These are phyloP conservation scores for Spilarctia lutea DNA, from an alignment of 2,888 invertebrate species.

Conservation along the genomic window DNA sequence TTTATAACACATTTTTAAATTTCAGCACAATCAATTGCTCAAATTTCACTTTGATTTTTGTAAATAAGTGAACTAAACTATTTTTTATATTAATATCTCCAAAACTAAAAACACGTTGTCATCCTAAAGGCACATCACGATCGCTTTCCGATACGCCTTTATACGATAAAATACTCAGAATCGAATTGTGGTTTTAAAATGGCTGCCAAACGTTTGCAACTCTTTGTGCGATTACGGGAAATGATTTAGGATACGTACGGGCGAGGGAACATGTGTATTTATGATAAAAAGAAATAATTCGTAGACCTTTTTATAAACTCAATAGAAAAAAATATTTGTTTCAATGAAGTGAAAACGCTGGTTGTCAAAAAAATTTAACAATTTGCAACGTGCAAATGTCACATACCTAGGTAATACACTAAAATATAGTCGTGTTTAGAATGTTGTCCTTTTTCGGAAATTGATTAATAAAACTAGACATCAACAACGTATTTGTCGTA, in stretches of 20 bases:
- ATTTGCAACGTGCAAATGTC: too few relatives aligned
- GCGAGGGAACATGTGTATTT: constrained; percentile 35
- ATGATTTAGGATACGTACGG: constrained; percentile 46
- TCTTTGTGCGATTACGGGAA: constrained; percentile 53
- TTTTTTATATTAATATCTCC: not conserved
- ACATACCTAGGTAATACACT: too few relatives aligned
- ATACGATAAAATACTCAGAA: constrained; percentile 69
- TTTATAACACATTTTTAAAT: too few relatives aligned
- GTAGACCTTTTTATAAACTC: constrained; percentile 22
- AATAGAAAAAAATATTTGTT: not conserved
- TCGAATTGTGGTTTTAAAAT: constrained; percentile 61
- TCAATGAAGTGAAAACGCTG: not conserved
- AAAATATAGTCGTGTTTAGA: not conserved
- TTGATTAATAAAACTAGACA: too few relatives aligned
- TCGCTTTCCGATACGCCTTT: constrained; percentile 48
- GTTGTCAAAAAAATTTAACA: too few relatives aligned
- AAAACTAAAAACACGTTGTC: constrained; percentile 5
- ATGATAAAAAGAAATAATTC: constrained; percentile 26
- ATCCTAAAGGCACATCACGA: constrained; percentile 40
- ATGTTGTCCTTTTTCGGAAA: too few relatives aligned
- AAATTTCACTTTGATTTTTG: too few relatives aligned
- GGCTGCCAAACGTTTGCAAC: constrained; percentile 51
- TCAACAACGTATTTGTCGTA: too few relatives aligned
- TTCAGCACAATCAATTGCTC: too few relatives aligned
- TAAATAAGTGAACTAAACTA: not conserved